A percentile compares a stretch with the other conserved stretches of the same genome.
Conservation (phyloP, 2,888 invertebrate species). For the Geotrupes spiniger region DNA sequence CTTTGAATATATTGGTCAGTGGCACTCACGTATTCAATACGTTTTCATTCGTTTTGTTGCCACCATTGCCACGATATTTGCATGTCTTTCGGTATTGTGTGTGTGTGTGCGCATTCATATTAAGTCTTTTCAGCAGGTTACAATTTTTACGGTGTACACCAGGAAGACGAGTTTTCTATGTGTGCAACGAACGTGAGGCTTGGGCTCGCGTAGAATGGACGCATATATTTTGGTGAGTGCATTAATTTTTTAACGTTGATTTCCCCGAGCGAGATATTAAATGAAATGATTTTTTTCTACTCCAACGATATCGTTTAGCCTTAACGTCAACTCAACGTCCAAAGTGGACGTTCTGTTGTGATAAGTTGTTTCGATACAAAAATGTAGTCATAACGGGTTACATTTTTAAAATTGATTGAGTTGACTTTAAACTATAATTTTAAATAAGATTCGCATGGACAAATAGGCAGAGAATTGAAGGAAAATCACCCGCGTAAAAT, state of each 20-base stretch:
- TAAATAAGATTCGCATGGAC: no score
- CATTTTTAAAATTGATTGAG: no score
- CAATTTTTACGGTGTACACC: not conserved
- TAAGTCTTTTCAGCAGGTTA: not conserved
- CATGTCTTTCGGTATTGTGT: not conserved
- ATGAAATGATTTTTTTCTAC: not conserved
- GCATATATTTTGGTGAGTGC: constrained; percentile 14
- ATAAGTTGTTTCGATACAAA: no score
- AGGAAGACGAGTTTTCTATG: not conserved
- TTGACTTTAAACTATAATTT: no score
- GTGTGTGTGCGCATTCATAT: not conserved
- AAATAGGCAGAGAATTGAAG: no score
- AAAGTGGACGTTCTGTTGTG: no score
- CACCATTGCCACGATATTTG: not conserved
- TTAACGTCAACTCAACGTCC: no score
- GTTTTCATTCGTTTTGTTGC: not conserved
- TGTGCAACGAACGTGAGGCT: not conserved
- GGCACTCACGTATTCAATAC: constrained; percentile 32
- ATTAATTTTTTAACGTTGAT: not conserved
- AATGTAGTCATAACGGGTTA: no score
- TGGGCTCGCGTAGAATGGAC: constrained; percentile 7
- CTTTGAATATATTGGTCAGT: constrained; percentile 33
- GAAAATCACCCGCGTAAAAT: no score
- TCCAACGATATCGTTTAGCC: no score
- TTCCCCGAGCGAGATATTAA: not conserved